Conservation (phyloP, 2,888 invertebrate genomes). For the Fabriciana adippe region DNA sequence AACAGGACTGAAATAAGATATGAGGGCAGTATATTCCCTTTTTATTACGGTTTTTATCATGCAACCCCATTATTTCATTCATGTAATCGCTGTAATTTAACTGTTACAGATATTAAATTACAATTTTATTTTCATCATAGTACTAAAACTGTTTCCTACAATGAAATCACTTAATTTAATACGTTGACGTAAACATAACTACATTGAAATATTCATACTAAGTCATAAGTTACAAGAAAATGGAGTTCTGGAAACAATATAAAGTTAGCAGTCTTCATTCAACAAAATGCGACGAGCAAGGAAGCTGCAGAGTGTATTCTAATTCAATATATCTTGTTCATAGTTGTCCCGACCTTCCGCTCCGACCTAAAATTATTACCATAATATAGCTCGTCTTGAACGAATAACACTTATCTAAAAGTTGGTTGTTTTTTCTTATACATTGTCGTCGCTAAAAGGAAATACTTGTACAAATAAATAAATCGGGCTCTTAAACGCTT, state of each 20-base stretch:
- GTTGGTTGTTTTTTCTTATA: slow-evolving; percentile 70
- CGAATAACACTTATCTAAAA: slow-evolving; percentile 75
- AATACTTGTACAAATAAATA: slow-evolving; percentile 81
- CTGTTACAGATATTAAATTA: too few species aligned
- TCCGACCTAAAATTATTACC: slow-evolving; percentile 67
- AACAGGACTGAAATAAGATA: slow-evolving; percentile 23
- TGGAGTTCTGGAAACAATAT: slow-evolving; percentile 30
- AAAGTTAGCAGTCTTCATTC: slow-evolving; percentile 30
- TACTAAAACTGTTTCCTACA: background rate
- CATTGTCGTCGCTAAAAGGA: slow-evolving; percentile 74
- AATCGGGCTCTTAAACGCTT: slow-evolving; percentile 74
- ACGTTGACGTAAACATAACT: background rate
- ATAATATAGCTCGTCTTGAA: slow-evolving; percentile 60
- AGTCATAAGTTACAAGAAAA: slow-evolving; percentile 24
- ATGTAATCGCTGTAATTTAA: too few species aligned
- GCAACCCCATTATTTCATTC: too few species aligned
- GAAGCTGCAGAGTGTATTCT: slow-evolving; percentile 54
- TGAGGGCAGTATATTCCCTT: slow-evolving; percentile 4
- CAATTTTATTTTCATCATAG: background rate
- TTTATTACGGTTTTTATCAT: background rate
- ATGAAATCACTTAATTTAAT: background rate
- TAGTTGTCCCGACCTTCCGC: slow-evolving; percentile 59
- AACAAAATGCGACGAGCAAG: slow-evolving; percentile 35
- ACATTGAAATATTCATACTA: background rate
- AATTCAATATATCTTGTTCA: slow-evolving; percentile 69